Percentiles rank a stretch among this genome's conserved stretches.
phyloP scores from a whole-genome alignment of 2,888 invertebrate species.

The Chrysolina haemoptera region DNA sequence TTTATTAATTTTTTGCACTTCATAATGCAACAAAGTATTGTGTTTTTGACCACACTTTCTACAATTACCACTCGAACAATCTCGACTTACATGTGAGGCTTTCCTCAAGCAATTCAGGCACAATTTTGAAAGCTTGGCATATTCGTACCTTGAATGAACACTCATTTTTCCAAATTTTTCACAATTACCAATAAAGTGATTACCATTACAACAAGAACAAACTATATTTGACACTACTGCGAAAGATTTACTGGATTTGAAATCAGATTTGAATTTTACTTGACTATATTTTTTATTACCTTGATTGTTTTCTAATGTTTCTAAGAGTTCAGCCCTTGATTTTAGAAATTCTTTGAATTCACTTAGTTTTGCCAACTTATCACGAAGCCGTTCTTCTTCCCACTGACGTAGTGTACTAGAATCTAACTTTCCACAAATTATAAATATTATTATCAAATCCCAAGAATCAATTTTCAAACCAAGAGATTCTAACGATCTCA shows the following conservation, averaged over 20 bases:
- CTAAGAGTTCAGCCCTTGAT: conserved; percentile 21
- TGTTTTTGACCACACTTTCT: conserved; percentile 21
- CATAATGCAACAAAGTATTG: conserved; percentile 19
- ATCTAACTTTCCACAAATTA: conserved; percentile 34
- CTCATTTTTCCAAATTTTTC: conserved; percentile 23
- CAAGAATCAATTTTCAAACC: conserved; percentile 41
- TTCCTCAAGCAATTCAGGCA: conserved; percentile 16
- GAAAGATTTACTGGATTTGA: too few species aligned
- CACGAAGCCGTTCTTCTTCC: conserved; percentile 29
- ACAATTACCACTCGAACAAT: conserved; percentile 12
- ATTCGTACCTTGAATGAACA: conserved; percentile 21
- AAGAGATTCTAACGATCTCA: conserved; percentile 37
- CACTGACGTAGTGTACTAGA: conserved; percentile 25
- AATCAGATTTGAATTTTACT: too few species aligned
- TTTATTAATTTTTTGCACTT: conserved; percentile 7
- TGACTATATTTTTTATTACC: too few species aligned
- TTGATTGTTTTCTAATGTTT: conserved; percentile 23
- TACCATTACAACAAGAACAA: conserved; percentile 12
- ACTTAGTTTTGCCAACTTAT: conserved; percentile 4
- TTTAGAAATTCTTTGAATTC: conserved; percentile 29
- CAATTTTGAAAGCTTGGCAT: not conserved
- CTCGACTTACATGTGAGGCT: conserved; percentile 6
- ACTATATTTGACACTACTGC: too few species aligned
- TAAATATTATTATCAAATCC: conserved; percentile 45
- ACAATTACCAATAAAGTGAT: conserved; percentile 19